Evolutionary conservation across 2,797 vertebrate genomes (phyloP), one percentile per base, ranked within the genome.

Genomic region (Nyctalus aviator): DNA sequence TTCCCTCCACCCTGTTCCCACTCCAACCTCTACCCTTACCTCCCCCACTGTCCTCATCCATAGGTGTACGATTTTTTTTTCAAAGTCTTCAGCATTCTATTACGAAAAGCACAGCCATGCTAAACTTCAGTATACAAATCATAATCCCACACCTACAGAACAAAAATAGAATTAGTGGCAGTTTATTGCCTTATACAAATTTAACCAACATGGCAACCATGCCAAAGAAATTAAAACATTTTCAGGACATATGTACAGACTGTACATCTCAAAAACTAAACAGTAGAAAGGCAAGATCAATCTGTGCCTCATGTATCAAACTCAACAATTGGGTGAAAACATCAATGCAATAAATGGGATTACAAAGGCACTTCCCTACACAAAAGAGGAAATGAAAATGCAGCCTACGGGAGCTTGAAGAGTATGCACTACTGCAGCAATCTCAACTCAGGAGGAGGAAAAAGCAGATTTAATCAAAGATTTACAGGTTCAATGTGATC

Each of bases 161-260:
- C 72, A 88, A 97, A 98, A 98, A 98, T 97, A 98, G 98, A 99
- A 98, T 98, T 98, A 98, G 97, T 98, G 98, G 98, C 98, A 99
- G 98, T 98, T 98, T 98, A 98, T 98, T 99, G 98, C 98, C 98
- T 98, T 98, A 98, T 98, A 99, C 98, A 99, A 99, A 99, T 98
- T 97, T 98, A 98, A 98, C 98, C 98, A 98, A 98, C 98, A 98
- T 98, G 98, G 98, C 98, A 98, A 98, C 98, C 98, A 98, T 98
- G 98, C 98, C 98, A 97, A 98, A 98, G 97, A 98, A 99, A 99
- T 98, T 99, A 99, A 99, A 99, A 99, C 99, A 98, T 99, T 99
- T 99, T 98, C 98, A 98, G 98, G 98, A 98, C 98, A 95, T 99
- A 99, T 99, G 98, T 99, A 99, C 99, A 99, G 99, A 99, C 98